Evolutionary conservation across 2,888 invertebrate species (phyloP).

Genomic region (Arrhopalites spinosus): DNA sequence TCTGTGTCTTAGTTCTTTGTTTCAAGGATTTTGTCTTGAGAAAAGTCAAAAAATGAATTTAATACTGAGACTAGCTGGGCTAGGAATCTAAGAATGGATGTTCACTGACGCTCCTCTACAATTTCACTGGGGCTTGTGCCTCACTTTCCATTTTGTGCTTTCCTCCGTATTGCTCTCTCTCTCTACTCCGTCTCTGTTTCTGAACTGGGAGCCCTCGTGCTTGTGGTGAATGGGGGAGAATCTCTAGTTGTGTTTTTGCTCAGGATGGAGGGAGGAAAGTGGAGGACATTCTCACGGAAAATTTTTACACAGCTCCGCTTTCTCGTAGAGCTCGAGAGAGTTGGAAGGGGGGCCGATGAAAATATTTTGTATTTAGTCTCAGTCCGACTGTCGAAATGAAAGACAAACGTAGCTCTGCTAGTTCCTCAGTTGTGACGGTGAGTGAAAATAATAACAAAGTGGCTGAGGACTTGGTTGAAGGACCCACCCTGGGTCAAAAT

Average conservation of each 20-base stretch:
- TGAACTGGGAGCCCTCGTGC: background rate
- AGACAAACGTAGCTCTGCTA: slow-evolving; percentile 38
- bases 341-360: background rate
- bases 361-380: slow-evolving; percentile 33
- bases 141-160: background rate
- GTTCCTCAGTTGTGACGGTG: slow-evolving; percentile 15
- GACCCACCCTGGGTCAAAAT: slow-evolving; percentile 50
- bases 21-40: no score
- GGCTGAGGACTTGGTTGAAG: slow-evolving; percentile 48
- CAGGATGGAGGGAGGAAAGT: slow-evolving; percentile 35
- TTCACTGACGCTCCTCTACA: slow-evolving; percentile 1
- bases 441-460: slow-evolving; percentile 48
- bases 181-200: background rate
- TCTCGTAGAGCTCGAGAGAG: background rate
- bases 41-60: no score
- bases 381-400: slow-evolving; percentile 38
- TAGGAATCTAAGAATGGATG: background rate
- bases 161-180: background rate
- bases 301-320: slow-evolving; percentile 19
- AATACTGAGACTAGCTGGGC: background rate
- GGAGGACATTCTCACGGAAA: slow-evolving; percentile 25
- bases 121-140: background rate
- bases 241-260: background rate
- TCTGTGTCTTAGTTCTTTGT: no score
- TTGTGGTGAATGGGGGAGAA: slow-evolving; percentile 23